phyloP scores from a whole-genome alignment of 1,140 invertebrate genomes.

The Drosophila cardini region DNA sequence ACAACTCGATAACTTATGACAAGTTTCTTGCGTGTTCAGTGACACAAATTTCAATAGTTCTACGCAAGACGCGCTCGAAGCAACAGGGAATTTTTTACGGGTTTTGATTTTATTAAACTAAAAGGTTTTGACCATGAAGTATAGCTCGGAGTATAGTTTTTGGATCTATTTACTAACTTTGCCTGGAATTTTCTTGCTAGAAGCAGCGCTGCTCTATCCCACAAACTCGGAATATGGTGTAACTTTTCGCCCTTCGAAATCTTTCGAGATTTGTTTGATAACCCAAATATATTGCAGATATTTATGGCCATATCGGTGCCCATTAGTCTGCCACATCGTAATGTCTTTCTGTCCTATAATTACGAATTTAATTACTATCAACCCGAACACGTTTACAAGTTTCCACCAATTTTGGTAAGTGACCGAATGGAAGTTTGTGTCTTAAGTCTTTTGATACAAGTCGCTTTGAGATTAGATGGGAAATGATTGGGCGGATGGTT shows the following conservation, averaged over 20 bases:
- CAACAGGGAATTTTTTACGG: slow-evolving; percentile 11
- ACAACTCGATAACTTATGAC: slow-evolving; percentile 13
- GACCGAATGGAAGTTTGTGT: not conserved
- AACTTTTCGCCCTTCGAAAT: slow-evolving; percentile 16
- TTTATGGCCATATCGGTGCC: slow-evolving; percentile 90
- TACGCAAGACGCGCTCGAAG: slow-evolving; percentile 15
- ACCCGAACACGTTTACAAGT: slow-evolving; percentile 67
- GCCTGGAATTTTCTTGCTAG: not conserved
- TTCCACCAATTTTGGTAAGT: slow-evolving; percentile 74
- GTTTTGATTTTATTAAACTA: not conserved
- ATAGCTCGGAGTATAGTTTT: not conserved
- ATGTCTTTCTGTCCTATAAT: slow-evolving; percentile 90
- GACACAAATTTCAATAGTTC: slow-evolving; percentile 15
- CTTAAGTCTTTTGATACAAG: slow-evolving; percentile 23
- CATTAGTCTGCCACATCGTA: slow-evolving; percentile 88
- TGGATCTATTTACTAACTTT: not conserved
- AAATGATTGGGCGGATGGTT: slow-evolving; percentile 54
- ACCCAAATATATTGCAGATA: slow-evolving; percentile 69
- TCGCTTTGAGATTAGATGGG: slow-evolving; percentile 46
- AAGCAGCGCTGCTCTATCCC: slow-evolving; percentile 33
- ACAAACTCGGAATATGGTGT: slow-evolving; percentile 62
- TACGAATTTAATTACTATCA: slow-evolving; percentile 90
- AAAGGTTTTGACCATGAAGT: slow-evolving; percentile 18
- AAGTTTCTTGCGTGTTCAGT: slow-evolving; percentile 25
- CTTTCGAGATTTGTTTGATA: not conserved